phyloP scores from a whole-genome alignment of 2,113 vertebrate species.

The Steatornis caripensis region DNA sequence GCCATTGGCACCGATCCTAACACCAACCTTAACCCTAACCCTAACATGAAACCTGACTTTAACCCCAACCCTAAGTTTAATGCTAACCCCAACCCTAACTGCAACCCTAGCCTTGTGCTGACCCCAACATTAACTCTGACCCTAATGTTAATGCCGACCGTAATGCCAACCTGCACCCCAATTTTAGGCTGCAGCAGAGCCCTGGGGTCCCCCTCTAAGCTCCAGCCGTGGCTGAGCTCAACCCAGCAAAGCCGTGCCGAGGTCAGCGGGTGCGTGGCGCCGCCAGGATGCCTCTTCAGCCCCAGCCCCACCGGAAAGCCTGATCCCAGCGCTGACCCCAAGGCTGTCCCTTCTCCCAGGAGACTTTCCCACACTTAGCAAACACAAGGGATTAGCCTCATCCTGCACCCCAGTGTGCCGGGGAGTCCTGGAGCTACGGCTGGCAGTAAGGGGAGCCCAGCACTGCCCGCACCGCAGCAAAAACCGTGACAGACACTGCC shows the following conservation, averaged over 20 bases:
- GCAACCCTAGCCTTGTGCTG: background rate
- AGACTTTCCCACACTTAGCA: background rate
- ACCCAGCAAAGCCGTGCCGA: fast-evolving
- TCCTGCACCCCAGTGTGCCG: background rate
- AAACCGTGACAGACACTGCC: background rate
- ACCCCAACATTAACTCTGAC: background rate
- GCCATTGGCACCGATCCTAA: too few species aligned
- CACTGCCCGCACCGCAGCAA: fast-evolving
- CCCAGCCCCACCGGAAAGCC: fast-evolving
- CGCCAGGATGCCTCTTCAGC: background rate
- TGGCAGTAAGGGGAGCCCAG: background rate
- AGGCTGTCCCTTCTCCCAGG: background rate
- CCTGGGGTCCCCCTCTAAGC: background rate
- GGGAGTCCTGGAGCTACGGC: background rate
- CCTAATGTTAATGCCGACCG: fast-evolving
- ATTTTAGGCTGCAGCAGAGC: background rate
- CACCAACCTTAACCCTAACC: too few species aligned
- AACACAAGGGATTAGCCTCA: background rate
- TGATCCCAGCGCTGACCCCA: fast-evolving
- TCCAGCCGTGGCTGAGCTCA: background rate
- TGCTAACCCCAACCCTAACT: background rate
- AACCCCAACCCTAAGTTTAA: too few species aligned
- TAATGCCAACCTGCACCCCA: background rate
- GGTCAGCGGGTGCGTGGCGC: fast-evolving
- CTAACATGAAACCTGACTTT: too few species aligned